Conservation (phyloP, 2,888 invertebrate species). For the Meiosimyza platycephala region DNA sequence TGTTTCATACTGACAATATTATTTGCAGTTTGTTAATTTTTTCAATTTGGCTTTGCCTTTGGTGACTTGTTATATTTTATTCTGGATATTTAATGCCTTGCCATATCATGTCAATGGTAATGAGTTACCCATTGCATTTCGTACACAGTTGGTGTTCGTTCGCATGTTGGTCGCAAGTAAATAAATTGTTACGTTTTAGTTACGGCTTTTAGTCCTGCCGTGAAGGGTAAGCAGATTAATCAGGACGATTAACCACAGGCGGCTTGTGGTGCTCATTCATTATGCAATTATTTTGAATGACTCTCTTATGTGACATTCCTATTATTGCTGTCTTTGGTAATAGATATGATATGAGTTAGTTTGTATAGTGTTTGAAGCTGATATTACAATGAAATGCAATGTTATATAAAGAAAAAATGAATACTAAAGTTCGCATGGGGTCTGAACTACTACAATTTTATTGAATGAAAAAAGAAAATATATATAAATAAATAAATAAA, state of each 20-base stretch:
- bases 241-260: conserved; percentile 50
- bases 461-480: too few species aligned
- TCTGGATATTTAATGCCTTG: not conserved
- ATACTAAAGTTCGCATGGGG: too few species aligned
- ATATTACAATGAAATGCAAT: too few species aligned
- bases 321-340: not conserved
- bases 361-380: too few species aligned
- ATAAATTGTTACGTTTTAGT: conserved; percentile 52
- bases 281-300: conserved; percentile 63
- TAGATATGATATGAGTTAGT: too few species aligned
- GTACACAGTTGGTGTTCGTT: conserved; percentile 49
- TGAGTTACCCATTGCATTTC: conserved; percentile 16
- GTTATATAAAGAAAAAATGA: too few species aligned
- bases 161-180: conserved; percentile 58
- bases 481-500: too few species aligned
- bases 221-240: conserved; percentile 51
- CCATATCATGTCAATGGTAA: conserved; percentile 24
- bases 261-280: conserved; percentile 51
- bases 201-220: not conserved
- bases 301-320: conserved; percentile 58
- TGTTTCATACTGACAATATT: too few species aligned
- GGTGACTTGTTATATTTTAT: conserved; percentile 4
- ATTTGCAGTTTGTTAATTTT: too few species aligned
- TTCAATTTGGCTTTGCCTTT: too few species aligned
- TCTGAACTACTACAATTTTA: too few species aligned